A percentile compares a stretch with the other conserved stretches of the same genome.
phyloP scores from a whole-genome alignment of 2,797 vertebrate genomes.

The Sebastes trivittatus region DNA sequence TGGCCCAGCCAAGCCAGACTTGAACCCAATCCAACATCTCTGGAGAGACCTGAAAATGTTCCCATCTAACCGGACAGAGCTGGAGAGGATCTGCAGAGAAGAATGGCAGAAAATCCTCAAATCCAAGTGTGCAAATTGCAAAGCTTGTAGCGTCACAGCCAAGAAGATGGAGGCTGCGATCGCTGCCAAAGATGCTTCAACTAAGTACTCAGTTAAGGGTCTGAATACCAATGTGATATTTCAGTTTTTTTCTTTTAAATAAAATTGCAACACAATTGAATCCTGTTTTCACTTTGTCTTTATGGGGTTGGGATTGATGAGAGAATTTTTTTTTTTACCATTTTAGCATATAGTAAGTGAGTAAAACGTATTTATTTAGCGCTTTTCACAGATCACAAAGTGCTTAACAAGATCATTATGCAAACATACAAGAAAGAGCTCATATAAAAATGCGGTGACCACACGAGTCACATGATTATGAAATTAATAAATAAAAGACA shows the following conservation, averaged over 20 bases:
- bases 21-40: background rate
- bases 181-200: slow-evolving; percentile 8
- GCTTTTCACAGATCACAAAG: too few relatives aligned
- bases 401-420: too few relatives aligned
- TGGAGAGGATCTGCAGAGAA: background rate
- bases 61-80: background rate
- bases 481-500: too few relatives aligned
- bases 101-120: background rate
- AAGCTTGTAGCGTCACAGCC: background rate
- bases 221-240: background rate
- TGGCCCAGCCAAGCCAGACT: background rate
- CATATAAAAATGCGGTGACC: too few relatives aligned
- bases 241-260: background rate
- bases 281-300: background rate
- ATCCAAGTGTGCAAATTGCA: background rate
- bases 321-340: background rate
- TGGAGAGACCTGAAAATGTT: background rate
- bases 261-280: background rate
- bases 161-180: background rate
- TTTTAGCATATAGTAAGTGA: background rate
- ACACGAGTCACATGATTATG: too few relatives aligned
- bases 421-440: too few relatives aligned
- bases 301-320: background rate
- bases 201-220: background rate
- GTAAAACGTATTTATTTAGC: too few relatives aligned